Percentiles rank a stretch among this genome's conserved stretches.
Evolutionary conservation across 2,888 invertebrate species (phyloP).

Genomic region (Sinodicranocentrus sp.): DNA sequence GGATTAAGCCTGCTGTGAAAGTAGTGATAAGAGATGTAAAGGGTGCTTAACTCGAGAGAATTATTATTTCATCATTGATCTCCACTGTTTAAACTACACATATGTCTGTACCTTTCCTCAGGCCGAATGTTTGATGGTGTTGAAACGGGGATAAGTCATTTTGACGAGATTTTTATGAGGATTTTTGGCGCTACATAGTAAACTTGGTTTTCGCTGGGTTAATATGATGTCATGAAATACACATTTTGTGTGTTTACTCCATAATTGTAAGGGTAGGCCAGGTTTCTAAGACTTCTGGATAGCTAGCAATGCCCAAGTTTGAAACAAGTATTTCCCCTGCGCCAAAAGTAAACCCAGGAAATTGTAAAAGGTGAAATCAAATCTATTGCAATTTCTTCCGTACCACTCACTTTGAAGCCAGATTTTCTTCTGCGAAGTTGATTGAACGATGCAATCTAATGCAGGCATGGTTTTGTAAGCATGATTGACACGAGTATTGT

Average conservation of each 20-base stretch:
- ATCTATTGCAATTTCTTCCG: conserved; percentile 46
- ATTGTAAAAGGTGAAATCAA: conserved; percentile 44
- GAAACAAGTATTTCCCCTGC: conserved; percentile 42
- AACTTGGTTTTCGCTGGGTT: no score
- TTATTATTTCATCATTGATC: conserved; percentile 9
- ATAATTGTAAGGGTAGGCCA: no score
- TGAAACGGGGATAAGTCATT: no score
- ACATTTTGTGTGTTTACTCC: background rate
- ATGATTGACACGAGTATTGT: conserved; percentile 63
- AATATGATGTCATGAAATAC: no score
- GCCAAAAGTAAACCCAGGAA: conserved; percentile 22
- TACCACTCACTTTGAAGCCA: conserved; percentile 49
- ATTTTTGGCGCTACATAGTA: no score
- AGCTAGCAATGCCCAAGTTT: background rate
- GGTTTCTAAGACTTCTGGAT: no score
- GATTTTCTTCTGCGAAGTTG: conserved; percentile 56
- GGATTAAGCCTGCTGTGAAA: conserved; percentile 58
- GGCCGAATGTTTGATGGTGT: no score
- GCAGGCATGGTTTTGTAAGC: conserved; percentile 58
- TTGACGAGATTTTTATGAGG: conserved; percentile 7
- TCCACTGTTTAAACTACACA: no score
- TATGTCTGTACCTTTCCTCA: no score
- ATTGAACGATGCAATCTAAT: conserved; percentile 64
- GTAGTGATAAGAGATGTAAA: conserved; percentile 44
- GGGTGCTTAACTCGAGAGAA: conserved; percentile 3